These are phyloP conservation scores for Micoletzkya japonica DNA, from an alignment of 2,888 invertebrate species.

Conservation along the genomic window DNA sequence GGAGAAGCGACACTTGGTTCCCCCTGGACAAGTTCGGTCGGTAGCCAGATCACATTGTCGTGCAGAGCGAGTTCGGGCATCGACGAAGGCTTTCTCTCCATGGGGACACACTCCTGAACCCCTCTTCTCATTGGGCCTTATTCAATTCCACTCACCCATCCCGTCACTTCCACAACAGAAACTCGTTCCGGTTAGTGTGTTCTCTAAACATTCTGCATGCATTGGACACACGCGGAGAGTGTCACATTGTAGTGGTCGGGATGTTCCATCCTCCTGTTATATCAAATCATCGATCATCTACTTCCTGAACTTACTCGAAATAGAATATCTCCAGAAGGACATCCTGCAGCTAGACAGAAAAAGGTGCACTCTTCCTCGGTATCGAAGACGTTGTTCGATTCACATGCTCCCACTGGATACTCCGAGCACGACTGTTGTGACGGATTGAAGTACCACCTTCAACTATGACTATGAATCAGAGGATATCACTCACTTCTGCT, in stretches of 20 bases:
- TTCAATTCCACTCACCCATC: conserved; percentile 3
- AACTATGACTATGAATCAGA: not conserved
- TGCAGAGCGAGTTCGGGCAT: conserved; percentile 41
- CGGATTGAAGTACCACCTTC: conserved; percentile 49
- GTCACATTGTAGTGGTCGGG: conserved; percentile 10
- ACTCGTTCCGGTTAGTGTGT: not conserved
- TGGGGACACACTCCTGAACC: conserved; percentile 42
- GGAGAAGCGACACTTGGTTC: conserved; percentile 44
- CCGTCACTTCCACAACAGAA: conserved; percentile 14
- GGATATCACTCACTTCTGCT: conserved; percentile 33
- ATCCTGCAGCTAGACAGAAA: conserved; percentile 48
- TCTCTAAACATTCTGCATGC: conserved; percentile 15
- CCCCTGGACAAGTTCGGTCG: conserved; percentile 44
- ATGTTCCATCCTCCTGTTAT: conserved; percentile 1
- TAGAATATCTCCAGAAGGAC: conserved; percentile 43
- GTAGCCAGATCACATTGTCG: conserved; percentile 38
- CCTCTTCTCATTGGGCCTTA: not conserved
- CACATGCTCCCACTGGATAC: conserved; percentile 50
- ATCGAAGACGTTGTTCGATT: conserved; percentile 51
- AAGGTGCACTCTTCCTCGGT: conserved; percentile 50
- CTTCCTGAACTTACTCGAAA: conserved; percentile 33
- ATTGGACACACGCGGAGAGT: not conserved
- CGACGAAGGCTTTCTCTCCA: conserved; percentile 50
- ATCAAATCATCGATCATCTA: not conserved
- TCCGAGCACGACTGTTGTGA: conserved; percentile 46